Percentiles rank a stretch among this genome's conserved stretches.
Evolutionary conservation across 2,888 invertebrate genomes (phyloP).

Genomic region (Malthinus seriepunctatus): DNA sequence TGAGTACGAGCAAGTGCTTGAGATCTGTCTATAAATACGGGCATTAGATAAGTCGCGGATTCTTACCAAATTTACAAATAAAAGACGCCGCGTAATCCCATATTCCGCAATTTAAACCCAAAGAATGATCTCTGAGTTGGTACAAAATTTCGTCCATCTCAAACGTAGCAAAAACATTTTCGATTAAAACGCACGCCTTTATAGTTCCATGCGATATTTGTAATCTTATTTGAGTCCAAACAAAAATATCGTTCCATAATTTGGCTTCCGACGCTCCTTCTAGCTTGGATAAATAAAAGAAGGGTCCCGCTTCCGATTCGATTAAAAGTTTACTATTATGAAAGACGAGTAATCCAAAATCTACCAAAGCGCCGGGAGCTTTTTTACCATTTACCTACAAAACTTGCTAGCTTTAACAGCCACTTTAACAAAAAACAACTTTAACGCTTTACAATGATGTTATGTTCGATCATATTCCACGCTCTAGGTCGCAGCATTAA

Average conservation of each 20-base stretch:
- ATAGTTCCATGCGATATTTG: conserved; percentile 64
- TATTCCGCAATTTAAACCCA: conserved; percentile 74
- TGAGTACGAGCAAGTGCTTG: no score
- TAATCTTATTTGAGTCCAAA: conserved; percentile 62
- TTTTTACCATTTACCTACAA: conserved; percentile 62
- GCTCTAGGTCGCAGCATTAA: conserved; percentile 72
- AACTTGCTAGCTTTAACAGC: neutral
- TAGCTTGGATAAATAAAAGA: conserved; percentile 72
- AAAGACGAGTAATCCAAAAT: conserved; percentile 69
- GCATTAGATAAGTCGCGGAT: neutral
- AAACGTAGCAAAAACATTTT: conserved; percentile 70
- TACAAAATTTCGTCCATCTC: conserved; percentile 72
- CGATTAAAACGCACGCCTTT: conserved; percentile 73
- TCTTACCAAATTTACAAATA: conserved; percentile 65
- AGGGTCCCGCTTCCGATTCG: conserved; percentile 65
- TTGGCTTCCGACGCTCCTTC: conserved; percentile 67
- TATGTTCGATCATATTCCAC: conserved; percentile 74
- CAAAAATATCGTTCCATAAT: conserved; percentile 72
- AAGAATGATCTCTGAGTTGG: conserved; percentile 66
- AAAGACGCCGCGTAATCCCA: conserved; percentile 75
- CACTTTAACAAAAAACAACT: neutral
- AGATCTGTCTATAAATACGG: no score
- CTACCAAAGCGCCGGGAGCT: conserved; percentile 68
- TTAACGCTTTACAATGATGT: conserved; percentile 57
- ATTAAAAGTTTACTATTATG: conserved; percentile 63